phyloP scores from a whole-genome alignment of 2,888 invertebrate genomes.

The Lacanobia wlatinum region DNA sequence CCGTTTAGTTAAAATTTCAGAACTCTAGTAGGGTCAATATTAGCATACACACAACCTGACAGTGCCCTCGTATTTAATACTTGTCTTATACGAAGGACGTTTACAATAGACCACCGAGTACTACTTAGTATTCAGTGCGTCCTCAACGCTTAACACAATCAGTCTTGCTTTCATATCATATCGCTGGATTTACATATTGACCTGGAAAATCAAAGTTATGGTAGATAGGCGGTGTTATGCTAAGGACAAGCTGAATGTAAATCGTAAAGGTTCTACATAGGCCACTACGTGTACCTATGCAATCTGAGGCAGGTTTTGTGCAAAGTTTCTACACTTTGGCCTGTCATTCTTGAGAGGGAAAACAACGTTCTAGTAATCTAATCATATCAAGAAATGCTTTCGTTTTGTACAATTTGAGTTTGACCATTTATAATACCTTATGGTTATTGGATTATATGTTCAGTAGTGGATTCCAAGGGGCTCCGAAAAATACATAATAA shows the following conservation, averaged over 20 bases:
- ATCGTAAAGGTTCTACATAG: conserved; percentile 2
- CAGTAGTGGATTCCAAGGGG: too few species aligned
- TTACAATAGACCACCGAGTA: conserved; percentile 31
- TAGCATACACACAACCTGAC: conserved; percentile 37
- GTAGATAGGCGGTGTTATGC: conserved; percentile 20
- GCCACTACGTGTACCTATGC: not conserved
- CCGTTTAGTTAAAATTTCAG: conserved; percentile 28
- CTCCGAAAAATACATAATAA: not conserved
- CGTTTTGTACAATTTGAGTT: too few species aligned
- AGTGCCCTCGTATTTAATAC: conserved; percentile 37
- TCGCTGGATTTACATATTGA: conserved; percentile 48
- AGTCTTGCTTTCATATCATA: conserved; percentile 53
- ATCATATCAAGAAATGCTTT: too few species aligned
- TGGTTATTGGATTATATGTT: too few species aligned
- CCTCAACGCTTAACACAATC: conserved; percentile 34
- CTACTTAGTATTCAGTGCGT: conserved; percentile 53
- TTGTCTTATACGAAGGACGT: conserved; percentile 48
- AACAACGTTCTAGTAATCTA: too few species aligned
- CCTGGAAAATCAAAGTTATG: conserved; percentile 47
- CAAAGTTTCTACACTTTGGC: not conserved
- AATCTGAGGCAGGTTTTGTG: not conserved
- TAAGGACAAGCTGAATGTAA: conserved; percentile 5
- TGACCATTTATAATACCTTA: too few species aligned
- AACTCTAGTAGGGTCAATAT: conserved; percentile 29
- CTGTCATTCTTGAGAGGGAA: not conserved